Evolutionary conservation across 2,113 vertebrate species (phyloP), one percentile per base, ranked within the genome.

Genomic region (Podocnemis expansa): DNA sequence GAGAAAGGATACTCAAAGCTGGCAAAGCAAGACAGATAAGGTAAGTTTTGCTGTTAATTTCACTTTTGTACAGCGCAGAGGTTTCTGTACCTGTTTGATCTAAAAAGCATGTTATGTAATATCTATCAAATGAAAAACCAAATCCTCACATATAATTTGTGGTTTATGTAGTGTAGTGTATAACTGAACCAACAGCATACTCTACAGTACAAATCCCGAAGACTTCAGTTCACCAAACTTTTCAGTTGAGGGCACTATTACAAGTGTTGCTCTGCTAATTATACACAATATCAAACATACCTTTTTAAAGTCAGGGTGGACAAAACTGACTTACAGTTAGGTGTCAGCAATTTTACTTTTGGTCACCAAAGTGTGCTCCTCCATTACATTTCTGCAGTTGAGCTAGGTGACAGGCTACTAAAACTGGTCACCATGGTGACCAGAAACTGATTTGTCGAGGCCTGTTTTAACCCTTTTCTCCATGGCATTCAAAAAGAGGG

Each of bases 201-300:
- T 0, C 19, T 58, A 21, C 63, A 0, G 0, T 45, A 58, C 10
- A 86, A 76, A 43, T 6, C 78, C n/a, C 49, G 63, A 79, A 10
- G 2, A 34, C 45, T 41, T 67, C 0, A 76, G 16, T 7, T 88
- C n/a, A 10, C 11, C 52, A 29, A 2, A 49, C 25, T 16, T 86
- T 43, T 86, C 76, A 89, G 9, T 29, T 47, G 38, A 76, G 87
- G 79, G n/a, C 1, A 12, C 83, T 89, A 87, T 85, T 58, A 81
- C 11, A 67, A 55, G n/a, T 63, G 85, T 84, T 1, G 8, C 21
- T 63, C 78, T 58, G 85, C 67, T 70, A 78, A n/a, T n/a, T 78
- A 34, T 3, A 80, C 55, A 51, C 22, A 0, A 81, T 73, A 84
- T 17, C 49, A 21, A 88, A 51, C 16, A 84, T 6, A 70, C 2